phyloP scores from a whole-genome alignment of 2,113 vertebrate genomes.

The Clarias gariepinus region DNA sequence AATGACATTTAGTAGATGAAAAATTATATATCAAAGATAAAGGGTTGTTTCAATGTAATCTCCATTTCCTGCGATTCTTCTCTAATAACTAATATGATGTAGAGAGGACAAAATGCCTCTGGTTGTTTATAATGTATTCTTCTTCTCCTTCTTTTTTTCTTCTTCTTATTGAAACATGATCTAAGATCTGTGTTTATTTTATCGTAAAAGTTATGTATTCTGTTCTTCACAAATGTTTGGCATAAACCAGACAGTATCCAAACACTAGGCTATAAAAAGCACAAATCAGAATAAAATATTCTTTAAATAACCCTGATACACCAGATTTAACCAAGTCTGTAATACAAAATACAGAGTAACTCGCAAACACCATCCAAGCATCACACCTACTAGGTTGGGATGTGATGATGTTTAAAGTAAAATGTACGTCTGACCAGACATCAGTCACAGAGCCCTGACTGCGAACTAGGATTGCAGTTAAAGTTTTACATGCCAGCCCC shows the following conservation, averaged over 20 bases:
- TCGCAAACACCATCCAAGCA: not conserved
- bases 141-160: too few species aligned
- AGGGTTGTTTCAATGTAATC: not conserved
- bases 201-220: not conserved
- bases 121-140: too few species aligned
- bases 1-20: not conserved
- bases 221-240: not conserved
- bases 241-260: not conserved
- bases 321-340: not conserved
- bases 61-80: not conserved
- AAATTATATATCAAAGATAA: not conserved
- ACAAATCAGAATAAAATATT: not conserved
- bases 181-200: not conserved
- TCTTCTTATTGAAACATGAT: not conserved
- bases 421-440: not conserved
- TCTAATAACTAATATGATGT: not conserved
- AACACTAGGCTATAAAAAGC: not conserved
- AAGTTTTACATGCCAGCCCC: not conserved
- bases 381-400: not conserved
- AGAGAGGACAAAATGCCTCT: not conserved
- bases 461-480: not conserved
- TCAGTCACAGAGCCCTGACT: not conserved
- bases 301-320: not conserved
- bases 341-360: not conserved
- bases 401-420: not conserved